These are phyloP conservation scores for Lepidocolaptes lacrymiger DNA, from an alignment of 2,797 vertebrate genomes.

Conservation along the genomic window DNA sequence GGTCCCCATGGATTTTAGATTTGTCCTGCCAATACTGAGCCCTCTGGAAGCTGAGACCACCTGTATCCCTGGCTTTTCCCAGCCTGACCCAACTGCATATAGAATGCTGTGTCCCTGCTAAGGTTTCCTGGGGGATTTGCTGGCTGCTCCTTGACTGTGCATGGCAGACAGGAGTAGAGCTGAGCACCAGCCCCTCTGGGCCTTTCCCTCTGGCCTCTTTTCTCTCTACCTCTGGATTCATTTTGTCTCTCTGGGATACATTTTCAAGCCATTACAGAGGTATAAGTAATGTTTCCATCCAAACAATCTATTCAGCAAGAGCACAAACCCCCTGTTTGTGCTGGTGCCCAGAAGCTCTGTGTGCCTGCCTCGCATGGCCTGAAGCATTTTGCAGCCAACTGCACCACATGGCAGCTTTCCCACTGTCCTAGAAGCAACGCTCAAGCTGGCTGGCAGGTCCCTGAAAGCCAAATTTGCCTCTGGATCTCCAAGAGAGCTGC, in stretches of 20 bases:
- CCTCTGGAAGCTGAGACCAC: neutral
- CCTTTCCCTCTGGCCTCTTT: neutral
- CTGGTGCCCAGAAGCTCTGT: neutral
- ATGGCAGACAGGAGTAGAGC: neutral
- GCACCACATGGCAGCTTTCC: slow-evolving; percentile 40
- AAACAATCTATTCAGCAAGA: neutral
- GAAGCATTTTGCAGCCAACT: slow-evolving; percentile 40
- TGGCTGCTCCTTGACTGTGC: accelerated
- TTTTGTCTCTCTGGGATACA: neutral
- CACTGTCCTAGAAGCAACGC: slow-evolving; percentile 10
- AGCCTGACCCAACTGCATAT: neutral
- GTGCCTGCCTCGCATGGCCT: neutral
- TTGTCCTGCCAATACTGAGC: accelerated
- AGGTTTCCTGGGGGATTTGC: neutral
- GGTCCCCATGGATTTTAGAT: neutral
- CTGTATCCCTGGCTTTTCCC: neutral
- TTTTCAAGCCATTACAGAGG: neutral
- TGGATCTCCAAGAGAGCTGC: slow-evolving; percentile 20
- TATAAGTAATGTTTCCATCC: neutral
- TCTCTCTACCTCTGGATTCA: neutral
- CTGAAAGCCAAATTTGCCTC: slow-evolving; percentile 61
- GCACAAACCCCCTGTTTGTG: neutral
- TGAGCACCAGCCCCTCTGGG: neutral
- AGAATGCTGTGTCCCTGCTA: neutral
- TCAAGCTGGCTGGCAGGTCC: slow-evolving; percentile 2